Percentiles rank a stretch among this genome's conserved stretches.
Conservation (phyloP, 2,888 invertebrate genomes). For the Deilephila porcellus region DNA sequence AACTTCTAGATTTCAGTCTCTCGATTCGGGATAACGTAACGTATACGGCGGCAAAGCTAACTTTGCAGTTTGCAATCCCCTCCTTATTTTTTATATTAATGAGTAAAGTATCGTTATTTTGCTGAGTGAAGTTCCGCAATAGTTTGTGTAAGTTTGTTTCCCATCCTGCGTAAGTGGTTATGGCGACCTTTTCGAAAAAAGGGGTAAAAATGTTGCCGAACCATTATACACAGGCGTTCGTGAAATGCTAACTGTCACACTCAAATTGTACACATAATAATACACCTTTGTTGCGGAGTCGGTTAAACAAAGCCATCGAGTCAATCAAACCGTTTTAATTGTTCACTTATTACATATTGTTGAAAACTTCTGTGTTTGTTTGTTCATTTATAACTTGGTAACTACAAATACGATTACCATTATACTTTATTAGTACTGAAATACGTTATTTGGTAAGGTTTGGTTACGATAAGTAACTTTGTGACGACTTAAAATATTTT, state of each 20-base stretch:
- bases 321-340: constrained; percentile 43
- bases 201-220: constrained; percentile 59
- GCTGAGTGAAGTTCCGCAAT: background rate
- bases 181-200: constrained; percentile 65
- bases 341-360: constrained; percentile 28
- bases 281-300: constrained; percentile 49
- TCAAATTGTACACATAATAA: constrained; percentile 51
- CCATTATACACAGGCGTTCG: constrained; percentile 54
- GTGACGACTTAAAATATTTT: no score
- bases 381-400: background rate
- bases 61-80: background rate
- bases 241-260: constrained; percentile 72
- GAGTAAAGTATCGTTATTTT: constrained; percentile 25
- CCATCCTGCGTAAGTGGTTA: constrained; percentile 50
- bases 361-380: background rate
- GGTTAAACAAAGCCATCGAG: constrained; percentile 46
- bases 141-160: constrained; percentile 33
- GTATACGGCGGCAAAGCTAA: constrained; percentile 41
- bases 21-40: no score
- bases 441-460: no score
- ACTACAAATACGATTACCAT: no score
- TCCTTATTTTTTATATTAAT: background rate
- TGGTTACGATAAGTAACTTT: no score
- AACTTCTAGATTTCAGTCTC: no score
- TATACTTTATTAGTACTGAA: no score